Evolutionary conservation across 1,140 invertebrate species (phyloP), one percentile per base, ranked within the genome.

Genomic region (Trinorchestia longiramus): DNA sequence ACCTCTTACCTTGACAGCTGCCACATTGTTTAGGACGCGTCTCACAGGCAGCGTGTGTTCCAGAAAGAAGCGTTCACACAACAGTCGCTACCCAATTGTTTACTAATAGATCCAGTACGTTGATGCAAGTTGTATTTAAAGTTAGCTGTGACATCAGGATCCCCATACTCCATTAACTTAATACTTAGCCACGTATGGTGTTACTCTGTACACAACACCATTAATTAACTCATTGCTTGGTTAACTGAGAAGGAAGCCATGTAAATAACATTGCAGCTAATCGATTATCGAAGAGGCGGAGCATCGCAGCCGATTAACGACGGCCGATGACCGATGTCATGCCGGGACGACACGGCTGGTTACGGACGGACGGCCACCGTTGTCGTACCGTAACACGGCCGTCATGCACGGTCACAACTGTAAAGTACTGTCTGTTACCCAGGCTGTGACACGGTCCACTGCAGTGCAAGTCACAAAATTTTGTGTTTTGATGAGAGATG

Each of bases 271-370:
- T 77, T 3, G 15, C 19, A 91, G 88, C 88, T 91, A 91, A 91
- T 91, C 88, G 88, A 91, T 91, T 91, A 91, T 91, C 43, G 88
- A 44, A 91, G 88, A 91, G 88, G 88, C 88, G 88, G 88, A 28
- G 88, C 88, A 91, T 43, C 88, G 43, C 41, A 15, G 88, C 88
- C 88, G 88, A 42, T 91, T 91, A 91, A 42, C 41, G 88, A 91
- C 43, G 88, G 88, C 41, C 43, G 88, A 91, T 91, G 88, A 91
- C 88, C 88, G 88, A 91, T 91, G 88, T 91, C 41, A 91, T 91
- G 88, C 88, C 88, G 88, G 17, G 43, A 91, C 41, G 88, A 91
- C 88, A 91, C 88, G 41, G 41, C 88, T 28, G 41, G 43, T 91
- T 91, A 91, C 88, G 88, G 88, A 44, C 88, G 43, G 43, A 77